phyloP scores from a whole-genome alignment of 2,797 vertebrate genomes.

The Danio albolineatus region DNA sequence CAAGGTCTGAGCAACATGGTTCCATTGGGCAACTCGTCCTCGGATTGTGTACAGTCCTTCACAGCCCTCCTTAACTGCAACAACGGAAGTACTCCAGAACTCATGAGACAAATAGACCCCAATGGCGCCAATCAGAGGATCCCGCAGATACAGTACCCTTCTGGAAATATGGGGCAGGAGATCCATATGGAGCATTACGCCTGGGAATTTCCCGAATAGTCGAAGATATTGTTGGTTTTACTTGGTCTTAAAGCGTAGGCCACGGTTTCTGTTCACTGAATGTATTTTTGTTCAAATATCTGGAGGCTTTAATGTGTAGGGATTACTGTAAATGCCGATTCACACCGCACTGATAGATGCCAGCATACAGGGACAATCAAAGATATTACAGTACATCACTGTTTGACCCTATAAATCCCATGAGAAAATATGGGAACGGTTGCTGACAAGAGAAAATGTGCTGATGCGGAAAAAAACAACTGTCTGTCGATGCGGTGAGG shows the following conservation, averaged over 20 bases:
- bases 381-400: too few relatives aligned
- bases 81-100: conserved; percentile 67
- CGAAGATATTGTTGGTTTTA: conserved; percentile 38
- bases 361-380: too few relatives aligned
- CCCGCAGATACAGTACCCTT: conserved; percentile 52
- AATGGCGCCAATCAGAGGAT: conserved; percentile 56
- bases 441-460: too few relatives aligned
- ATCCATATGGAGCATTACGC: conserved; percentile 7
- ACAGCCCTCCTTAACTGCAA: conserved; percentile 72
- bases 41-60: conserved; percentile 72
- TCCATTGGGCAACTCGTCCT: conserved; percentile 56
- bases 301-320: background rate
- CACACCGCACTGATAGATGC: too few relatives aligned
- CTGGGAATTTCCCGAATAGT: conserved; percentile 46
- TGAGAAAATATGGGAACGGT: too few relatives aligned
- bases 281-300: conserved; percentile 29
- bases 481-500: too few relatives aligned
- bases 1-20: conserved; percentile 54
- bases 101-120: conserved; percentile 63
- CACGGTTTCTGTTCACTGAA: conserved; percentile 33
- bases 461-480: too few relatives aligned
- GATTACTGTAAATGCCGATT: conserved; percentile 13
- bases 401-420: too few relatives aligned
- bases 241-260: conserved; percentile 26
- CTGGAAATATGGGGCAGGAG: conserved; percentile 37